These are phyloP conservation scores for Orthonychiurus folsomi DNA, from an alignment of 2,888 invertebrate species.

Conservation along the genomic window DNA sequence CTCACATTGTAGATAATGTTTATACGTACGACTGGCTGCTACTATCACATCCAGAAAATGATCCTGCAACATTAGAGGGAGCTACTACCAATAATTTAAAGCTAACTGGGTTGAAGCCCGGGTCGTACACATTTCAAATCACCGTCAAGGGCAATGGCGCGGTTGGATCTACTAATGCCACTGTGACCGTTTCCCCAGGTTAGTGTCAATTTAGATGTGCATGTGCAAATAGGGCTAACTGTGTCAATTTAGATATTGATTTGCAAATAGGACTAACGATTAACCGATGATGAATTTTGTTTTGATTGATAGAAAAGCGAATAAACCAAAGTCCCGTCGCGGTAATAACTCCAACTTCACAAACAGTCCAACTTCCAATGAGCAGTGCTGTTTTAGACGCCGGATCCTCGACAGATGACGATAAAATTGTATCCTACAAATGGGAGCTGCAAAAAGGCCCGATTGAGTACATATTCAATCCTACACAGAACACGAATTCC, in stretches of 20 bases:
- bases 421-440: constrained; percentile 74
- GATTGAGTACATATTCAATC: constrained; percentile 67
- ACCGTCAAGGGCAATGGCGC: constrained; percentile 68
- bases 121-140: constrained; percentile 77
- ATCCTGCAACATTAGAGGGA: constrained; percentile 60
- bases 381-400: constrained; percentile 66
- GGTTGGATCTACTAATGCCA: constrained; percentile 78
- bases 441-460: constrained; percentile 90
- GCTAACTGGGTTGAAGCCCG: constrained; percentile 72
- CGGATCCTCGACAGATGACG: constrained; percentile 57
- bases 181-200: constrained; percentile 77
- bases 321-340: constrained; percentile 71
- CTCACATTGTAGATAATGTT: constrained; percentile 59
- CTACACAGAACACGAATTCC: constrained; percentile 55
- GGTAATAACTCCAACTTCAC: constrained; percentile 72
- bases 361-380: constrained; percentile 80
- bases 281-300: neutral
- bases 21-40: constrained; percentile 75
- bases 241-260: neutral
- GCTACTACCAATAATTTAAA: constrained; percentile 76
- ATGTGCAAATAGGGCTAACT: too few relatives aligned
- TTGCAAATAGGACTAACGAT: constrained; percentile 4
- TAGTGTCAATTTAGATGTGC: too few relatives aligned
- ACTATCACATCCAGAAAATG: constrained; percentile 70
- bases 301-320: constrained; percentile 54